phyloP scores from a whole-genome alignment of 2,888 invertebrate species.

The Chrysomela aeneicollis region DNA sequence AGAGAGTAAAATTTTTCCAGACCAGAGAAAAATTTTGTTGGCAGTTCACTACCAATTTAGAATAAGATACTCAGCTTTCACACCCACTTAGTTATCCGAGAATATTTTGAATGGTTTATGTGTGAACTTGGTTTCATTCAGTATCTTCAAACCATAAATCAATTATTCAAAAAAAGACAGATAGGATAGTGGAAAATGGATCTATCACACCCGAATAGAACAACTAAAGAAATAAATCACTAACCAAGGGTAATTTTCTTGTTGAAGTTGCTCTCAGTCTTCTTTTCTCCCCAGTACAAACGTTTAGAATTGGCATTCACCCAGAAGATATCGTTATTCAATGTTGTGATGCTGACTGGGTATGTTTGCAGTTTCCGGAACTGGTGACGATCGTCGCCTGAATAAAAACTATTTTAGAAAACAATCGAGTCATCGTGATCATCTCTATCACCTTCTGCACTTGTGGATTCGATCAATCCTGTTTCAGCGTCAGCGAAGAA shows the following conservation, averaged over 20 bases:
- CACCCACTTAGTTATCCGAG: too few species aligned
- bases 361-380: conserved; percentile 55
- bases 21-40: too few species aligned
- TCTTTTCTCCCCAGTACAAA: conserved; percentile 70
- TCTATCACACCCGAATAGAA: too few species aligned
- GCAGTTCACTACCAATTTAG: too few species aligned
- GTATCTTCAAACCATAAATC: too few species aligned
- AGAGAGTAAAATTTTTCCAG: too few species aligned
- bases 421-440: not conserved
- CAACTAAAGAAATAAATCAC: conserved; percentile 27
- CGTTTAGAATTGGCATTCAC: conserved; percentile 65
- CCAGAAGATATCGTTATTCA: conserved; percentile 77
- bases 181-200: too few species aligned
- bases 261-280: conserved; percentile 52
- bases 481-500: conserved; percentile 74
- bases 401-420: not conserved
- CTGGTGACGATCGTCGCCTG: conserved; percentile 57
- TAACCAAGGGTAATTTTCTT: conserved; percentile 59
- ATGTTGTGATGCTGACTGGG: conserved; percentile 68
- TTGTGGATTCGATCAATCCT: conserved; percentile 71
- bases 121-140: too few species aligned
- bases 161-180: conserved; percentile 12
- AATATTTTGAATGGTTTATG: too few species aligned
- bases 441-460: conserved; percentile 64
- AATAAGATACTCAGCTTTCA: too few species aligned